Conservation (phyloP, 1,140 invertebrate species). For the roundworm (Caenorhabditis elegans) region DNA sequence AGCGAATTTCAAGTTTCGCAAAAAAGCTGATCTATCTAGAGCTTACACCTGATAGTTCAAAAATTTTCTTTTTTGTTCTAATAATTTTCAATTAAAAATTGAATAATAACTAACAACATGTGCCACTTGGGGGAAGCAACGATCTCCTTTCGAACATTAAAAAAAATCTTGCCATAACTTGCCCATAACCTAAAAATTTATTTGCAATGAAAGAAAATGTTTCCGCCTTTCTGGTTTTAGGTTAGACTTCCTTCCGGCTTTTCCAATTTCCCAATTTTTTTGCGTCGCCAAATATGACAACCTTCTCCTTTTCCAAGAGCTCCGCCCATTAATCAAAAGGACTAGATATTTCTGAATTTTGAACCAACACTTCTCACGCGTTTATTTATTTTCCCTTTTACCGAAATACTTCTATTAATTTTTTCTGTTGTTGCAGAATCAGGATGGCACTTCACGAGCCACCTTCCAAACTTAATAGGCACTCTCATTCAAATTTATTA, state of each 20-base stretch:
- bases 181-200: too few relatives aligned
- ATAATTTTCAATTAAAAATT: too few relatives aligned
- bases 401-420: too few relatives aligned
- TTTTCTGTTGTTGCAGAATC: not conserved
- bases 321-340: not conserved
- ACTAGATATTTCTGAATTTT: too few relatives aligned
- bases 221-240: not conserved
- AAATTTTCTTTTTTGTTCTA: too few relatives aligned
- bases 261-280: not conserved
- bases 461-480: not conserved
- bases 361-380: not conserved
- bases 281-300: not conserved
- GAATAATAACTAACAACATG: too few relatives aligned
- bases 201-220: not conserved
- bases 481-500: not conserved
- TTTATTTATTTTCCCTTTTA: too few relatives aligned
- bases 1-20: too few relatives aligned
- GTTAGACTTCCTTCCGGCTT: not conserved
- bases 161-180: too few relatives aligned
- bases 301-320: not conserved
- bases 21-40: too few relatives aligned
- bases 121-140: too few relatives aligned
- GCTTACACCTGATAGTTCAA: not conserved
- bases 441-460: constrained; percentile 5
- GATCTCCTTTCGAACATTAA: too few relatives aligned